These are phyloP conservation scores for Emberiza fucata DNA, from an alignment of 2,113 vertebrate species.

Conservation along the genomic window DNA sequence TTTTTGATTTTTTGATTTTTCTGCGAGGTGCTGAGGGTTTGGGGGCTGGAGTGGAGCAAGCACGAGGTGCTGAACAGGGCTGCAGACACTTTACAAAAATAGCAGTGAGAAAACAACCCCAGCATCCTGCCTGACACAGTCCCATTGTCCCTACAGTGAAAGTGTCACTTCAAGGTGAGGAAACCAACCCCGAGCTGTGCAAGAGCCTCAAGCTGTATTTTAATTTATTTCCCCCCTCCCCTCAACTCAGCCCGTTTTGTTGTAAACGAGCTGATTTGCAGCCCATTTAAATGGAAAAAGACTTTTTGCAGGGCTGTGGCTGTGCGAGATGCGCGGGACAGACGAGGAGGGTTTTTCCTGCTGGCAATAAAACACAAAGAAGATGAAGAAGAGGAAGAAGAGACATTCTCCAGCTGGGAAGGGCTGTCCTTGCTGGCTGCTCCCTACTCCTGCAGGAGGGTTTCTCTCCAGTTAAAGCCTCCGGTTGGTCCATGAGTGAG, in stretches of 20 bases:
- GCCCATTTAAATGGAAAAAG: neutral
- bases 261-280: neutral
- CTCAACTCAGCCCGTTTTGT: neutral
- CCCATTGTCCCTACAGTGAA: neutral
- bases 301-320: neutral
- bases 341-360: neutral
- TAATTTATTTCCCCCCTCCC: neutral
- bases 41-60: neutral
- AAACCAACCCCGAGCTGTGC: neutral
- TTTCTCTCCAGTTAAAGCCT: constrained; percentile 98
- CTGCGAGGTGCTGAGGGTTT: neutral
- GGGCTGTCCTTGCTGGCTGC: neutral
- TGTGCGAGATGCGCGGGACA: constrained; percentile 34
- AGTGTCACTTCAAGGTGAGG: neutral
- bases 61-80: neutral
- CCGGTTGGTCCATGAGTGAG: constrained; percentile 97
- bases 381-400: constrained; percentile 2
- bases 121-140: neutral
- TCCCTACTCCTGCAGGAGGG: constrained; percentile 84
- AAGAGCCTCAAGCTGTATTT: neutral
- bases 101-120: neutral
- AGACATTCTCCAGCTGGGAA: neutral
- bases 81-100: neutral
- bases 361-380: constrained; percentile 27
- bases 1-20: neutral